Base-by-base conservation (phyloP, 1,140 invertebrate species). In the Diorhabda elongata region DNA sequence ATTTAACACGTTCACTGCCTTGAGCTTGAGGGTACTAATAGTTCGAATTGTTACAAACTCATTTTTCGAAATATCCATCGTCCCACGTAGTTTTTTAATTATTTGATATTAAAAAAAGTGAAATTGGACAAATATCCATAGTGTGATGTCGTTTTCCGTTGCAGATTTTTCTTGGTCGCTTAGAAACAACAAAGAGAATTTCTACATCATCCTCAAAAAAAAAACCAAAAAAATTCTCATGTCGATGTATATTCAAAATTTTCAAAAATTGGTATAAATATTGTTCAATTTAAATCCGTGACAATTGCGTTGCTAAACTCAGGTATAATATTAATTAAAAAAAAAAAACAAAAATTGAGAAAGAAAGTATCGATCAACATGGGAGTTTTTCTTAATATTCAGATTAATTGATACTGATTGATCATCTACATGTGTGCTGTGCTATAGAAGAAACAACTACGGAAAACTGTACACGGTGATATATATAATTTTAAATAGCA, bases 331-430 rank as follows among this genome's bases (percentile, higher is more conserved):
- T 52, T 8, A 52, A 26, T 26, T 26, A 26, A 26, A 26, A 11
- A 11, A 11, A 11, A 11, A 26, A 26, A 26, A 26, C 26, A 26
- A 52, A 52, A 52, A 52, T 52, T 9, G 9, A 52, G 47, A 8
- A 6, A 52, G n/a, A 4, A 52, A 52, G 6, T n/a, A 52, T 52
- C 47, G n/a, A 8, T n/a, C 47, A 52, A 52, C 47, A 52, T 52
- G 47, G n/a, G 47, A 52, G n/a, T 52, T 59, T 59, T 7, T 26
- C 58, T 42, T 59, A 59, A 59, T 62, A 71, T 74, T 70, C 73
- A 69, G 69, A 70, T 70, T 71, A 58, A 62, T 70, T 70, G 74
- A 72, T 75, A 72, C 74, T 64, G 72, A 70, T 59, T 73, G 72
- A 67, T 52, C 47, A 52, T 52, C 47, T 52, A 52, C 26, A 26